phyloP scores from a whole-genome alignment of 2,888 invertebrate genomes.

The Acleris sparsana region DNA sequence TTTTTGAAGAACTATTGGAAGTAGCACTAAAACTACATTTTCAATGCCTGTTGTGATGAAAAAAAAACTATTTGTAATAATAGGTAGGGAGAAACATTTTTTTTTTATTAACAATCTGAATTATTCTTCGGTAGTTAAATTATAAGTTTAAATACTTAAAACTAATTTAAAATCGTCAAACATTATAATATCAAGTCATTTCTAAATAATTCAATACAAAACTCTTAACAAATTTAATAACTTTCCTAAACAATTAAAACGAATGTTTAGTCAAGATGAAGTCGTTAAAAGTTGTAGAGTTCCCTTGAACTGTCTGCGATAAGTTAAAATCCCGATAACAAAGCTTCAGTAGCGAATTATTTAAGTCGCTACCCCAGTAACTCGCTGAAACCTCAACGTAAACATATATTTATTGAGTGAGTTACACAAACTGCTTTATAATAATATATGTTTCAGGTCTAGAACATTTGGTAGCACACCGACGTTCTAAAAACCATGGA shows the following conservation, averaged over 20 bases:
- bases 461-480: no score
- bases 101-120: no score
- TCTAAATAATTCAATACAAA: background rate
- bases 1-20: no score
- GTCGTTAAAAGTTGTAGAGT: conserved; percentile 47
- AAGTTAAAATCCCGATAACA: conserved; percentile 38
- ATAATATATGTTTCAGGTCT: no score
- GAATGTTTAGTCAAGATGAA: conserved; percentile 28
- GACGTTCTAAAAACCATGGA: no score
- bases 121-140: no score
- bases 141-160: no score
- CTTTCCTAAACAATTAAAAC: conserved; percentile 39
- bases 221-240: conserved; percentile 10
- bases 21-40: no score
- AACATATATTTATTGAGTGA: background rate
- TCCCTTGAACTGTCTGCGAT: conserved; percentile 36
- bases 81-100: no score
- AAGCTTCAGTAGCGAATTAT: conserved; percentile 29
- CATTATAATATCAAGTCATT: background rate
- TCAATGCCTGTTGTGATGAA: no score
- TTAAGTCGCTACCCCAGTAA: conserved; percentile 7
- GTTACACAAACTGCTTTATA: background rate
- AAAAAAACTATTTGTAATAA: no score
- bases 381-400: background rate
- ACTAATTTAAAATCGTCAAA: no score